Evolutionary conservation across 2,888 invertebrate species (phyloP), one percentile per base, ranked within the genome.

Genomic region (Philereme transversata): DNA sequence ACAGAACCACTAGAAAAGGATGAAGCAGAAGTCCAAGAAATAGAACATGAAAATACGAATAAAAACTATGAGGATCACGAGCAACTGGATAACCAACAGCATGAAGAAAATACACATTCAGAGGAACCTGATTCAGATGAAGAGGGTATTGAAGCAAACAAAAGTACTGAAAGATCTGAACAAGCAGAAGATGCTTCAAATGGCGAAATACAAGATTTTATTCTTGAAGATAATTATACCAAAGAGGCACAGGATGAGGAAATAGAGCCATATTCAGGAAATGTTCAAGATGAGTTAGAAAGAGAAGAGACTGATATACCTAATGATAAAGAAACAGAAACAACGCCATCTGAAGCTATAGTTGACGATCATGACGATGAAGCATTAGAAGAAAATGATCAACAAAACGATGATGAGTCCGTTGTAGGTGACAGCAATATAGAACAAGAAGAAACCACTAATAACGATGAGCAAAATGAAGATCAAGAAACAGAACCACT

Each of bases 401-500:
- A 6, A 5, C 3, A 36, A 36, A 36, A 36, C 5, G 36, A 36
- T 5, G 35, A 35, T 5, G 22, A 52, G 22, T n/a, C n/a, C n/a
- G n/a, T n/a, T n/a, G n/a, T 22, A 4, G 45, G n/a, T 45, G 11
- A 45, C 11, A 6, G 2, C 22, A 22, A 3, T 22, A 2, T 3
- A 22, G 45, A 45, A 11, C 40, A 6, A 7, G 6, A 5, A 40
- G 8, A 40, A 40, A 7, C 40, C 4, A 7, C 45, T 6, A 22
- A 45, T 22, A 22, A 22, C 5, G 35, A 35, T 8, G 34, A 38
- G 46, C 44, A 45, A 10, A 41, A 49, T n/a, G 54, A 50, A 34
- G 46, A 11, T n/a, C 54, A 8, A 40, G 11, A 48, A 6, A 38
- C 41, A 43, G 55, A 55, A n/a, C 3, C 4, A 44, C 44, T 11